Evolutionary conservation across 2,113 vertebrate genomes (phyloP), one percentile per base, ranked within the genome.

Genomic region (Pipra filicauda): DNA sequence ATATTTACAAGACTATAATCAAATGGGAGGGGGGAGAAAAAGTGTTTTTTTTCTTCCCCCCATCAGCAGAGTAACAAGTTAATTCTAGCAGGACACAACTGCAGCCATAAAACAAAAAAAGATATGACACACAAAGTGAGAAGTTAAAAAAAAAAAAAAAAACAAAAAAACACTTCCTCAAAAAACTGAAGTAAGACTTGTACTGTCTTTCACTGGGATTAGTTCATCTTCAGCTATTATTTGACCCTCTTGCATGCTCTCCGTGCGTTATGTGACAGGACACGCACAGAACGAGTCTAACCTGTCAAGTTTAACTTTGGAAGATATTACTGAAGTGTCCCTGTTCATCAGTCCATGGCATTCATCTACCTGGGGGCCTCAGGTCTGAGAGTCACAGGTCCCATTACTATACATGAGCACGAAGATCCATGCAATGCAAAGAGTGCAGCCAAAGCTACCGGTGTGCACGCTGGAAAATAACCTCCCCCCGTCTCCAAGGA

Each of bases 231-330:
- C 66, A 89, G 43, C 82, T 81, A 54, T 51, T 74, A 33, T 43
- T 76, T 93, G 76, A 89, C 73, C 62, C 33, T 89, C 26, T 58
- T 85, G 57, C 39, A 35, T 51, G 57, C 41, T 89, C n/a, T 88
- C 61, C 54, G 31, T 64, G 46, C 76, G 22, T 78, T 91, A 33
- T 28, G 33, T 55, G 91, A 91, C 73, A 91, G 85, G n/a, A 75
- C 75, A 73, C 0, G 2, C 61, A 87, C 46, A 74, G 65, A 90
- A 82, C 6, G 4, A 57, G 52, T 85, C 73, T 76, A 95, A 89
- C 76, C 54, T 91, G 85, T 89, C 96, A 93, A 71, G 57, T 92
- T 95, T 85, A 95, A 91, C 49, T 88, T 71, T 61, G 51, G 28
- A 94, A 91, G 75, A 87, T 39, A 67, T 66, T 91, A 73, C 80